Conservation (phyloP, 2,797 vertebrate genomes). For the Pseudomugil gertrudae region DNA sequence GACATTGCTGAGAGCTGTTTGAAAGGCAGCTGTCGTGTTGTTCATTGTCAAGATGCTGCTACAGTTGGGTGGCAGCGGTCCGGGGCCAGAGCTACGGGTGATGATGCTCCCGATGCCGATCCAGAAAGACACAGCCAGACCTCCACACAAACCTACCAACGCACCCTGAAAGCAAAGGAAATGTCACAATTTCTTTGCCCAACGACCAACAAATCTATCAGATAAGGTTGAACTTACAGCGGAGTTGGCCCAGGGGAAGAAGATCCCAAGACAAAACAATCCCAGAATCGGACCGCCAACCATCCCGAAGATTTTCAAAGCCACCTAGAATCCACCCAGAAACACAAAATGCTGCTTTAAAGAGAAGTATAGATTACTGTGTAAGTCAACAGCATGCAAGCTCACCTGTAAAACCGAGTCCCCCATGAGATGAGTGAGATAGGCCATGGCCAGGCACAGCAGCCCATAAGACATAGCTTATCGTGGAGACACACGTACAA, state of each 20-base stretch:
- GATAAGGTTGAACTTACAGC: conserved; percentile 77
- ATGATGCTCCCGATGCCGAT: conserved; percentile 89
- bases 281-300: conserved; percentile 91
- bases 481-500: conserved; percentile 17
- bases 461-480: conserved; percentile 87
- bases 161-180: conserved; percentile 83
- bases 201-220: neutral
- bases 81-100: neutral
- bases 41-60: conserved; percentile 19
- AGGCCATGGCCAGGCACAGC: conserved; percentile 90
- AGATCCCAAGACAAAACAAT: conserved; percentile 91
- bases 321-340: conserved; percentile 78
- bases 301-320: conserved; percentile 95
- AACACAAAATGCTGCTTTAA: neutral
- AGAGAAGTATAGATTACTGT: neutral
- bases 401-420: conserved; percentile 87
- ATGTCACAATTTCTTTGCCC: neutral
- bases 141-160: conserved; percentile 80
- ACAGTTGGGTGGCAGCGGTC: conserved; percentile 16
- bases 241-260: conserved; percentile 90
- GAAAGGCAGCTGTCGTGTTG: conserved; percentile 70
- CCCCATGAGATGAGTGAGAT: conserved; percentile 87
- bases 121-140: conserved; percentile 91
- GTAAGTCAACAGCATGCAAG: rapidly evolving
- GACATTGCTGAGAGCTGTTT: conserved; percentile 60